Conservation (phyloP, 2,797 vertebrate genomes). For the Myripristis jacobus region DNA sequence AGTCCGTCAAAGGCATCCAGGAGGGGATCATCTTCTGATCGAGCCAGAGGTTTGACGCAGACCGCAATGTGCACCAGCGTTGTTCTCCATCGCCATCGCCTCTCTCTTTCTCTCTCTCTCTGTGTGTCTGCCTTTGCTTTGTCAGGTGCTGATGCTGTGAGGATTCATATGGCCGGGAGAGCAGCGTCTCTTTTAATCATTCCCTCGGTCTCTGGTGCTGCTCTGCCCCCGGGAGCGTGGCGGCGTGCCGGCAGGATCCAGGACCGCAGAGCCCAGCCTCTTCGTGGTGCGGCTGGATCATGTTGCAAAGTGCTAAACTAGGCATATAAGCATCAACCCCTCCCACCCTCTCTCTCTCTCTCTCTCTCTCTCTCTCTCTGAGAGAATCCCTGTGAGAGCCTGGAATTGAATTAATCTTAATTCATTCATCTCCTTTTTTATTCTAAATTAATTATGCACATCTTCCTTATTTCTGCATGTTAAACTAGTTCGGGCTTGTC, state of each 20-base stretch:
- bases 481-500: too few species aligned
- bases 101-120: too few species aligned
- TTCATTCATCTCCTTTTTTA: too few species aligned
- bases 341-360: constrained; percentile 52
- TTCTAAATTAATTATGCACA: too few species aligned
- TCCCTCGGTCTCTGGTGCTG: constrained; percentile 19
- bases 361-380: background rate
- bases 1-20: constrained; percentile 42
- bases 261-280: constrained; percentile 74
- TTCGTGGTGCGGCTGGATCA: constrained; percentile 70
- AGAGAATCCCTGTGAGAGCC: too few species aligned
- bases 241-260: constrained; percentile 47
- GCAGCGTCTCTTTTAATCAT: constrained; percentile 42
- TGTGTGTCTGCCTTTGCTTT: constrained; percentile 35
- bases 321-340: constrained; percentile 65
- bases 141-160: constrained; percentile 64
- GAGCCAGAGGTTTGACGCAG: constrained; percentile 72
- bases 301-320: constrained; percentile 81
- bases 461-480: too few species aligned
- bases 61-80: constrained; percentile 54
- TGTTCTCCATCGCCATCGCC: constrained; percentile 58
- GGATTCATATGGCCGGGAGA: constrained; percentile 39
- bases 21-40: constrained; percentile 69
- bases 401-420: too few species aligned
- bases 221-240: constrained; percentile 54